These are phyloP conservation scores for Carpatolechia fugitivella DNA, from an alignment of 2,888 invertebrate species.

Conservation along the genomic window DNA sequence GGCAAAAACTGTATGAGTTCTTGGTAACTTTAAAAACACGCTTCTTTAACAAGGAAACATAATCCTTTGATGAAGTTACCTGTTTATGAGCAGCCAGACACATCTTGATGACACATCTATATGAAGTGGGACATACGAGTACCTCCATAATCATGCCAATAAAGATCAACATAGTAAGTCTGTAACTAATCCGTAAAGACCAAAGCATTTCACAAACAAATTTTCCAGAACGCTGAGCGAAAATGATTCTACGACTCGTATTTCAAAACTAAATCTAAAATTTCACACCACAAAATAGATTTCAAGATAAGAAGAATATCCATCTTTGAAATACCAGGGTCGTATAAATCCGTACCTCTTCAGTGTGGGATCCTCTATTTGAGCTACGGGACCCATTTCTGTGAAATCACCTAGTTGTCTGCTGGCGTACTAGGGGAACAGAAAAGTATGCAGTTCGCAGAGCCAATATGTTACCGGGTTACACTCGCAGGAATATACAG, in stretches of 20 bases:
- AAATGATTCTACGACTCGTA: not conserved
- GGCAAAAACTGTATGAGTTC: too few species aligned
- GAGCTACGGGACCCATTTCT: not conserved
- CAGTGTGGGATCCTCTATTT: not conserved
- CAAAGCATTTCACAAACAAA: too few species aligned
- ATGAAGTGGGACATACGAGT: too few species aligned
- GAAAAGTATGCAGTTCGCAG: not conserved
- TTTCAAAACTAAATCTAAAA: not conserved
- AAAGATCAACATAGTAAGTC: too few species aligned
- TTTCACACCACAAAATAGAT: conserved; percentile 1
- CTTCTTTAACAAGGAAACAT: too few species aligned
- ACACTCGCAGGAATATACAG: not conserved
- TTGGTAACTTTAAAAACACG: too few species aligned
- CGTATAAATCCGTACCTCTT: conserved; percentile 3
- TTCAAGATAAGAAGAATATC: not conserved
- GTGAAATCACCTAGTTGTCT: conserved; percentile 4
- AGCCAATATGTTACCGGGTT: not conserved
- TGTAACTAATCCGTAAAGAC: too few species aligned
- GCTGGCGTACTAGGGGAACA: not conserved
- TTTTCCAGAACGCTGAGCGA: not conserved
- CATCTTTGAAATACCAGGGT: not conserved
- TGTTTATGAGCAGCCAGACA: too few species aligned
- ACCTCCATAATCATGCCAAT: too few species aligned
- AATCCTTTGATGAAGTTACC: too few species aligned
- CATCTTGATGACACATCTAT: too few species aligned